Conservation (phyloP, 2,888 invertebrate genomes). For the Coenonympha glycerion region DNA sequence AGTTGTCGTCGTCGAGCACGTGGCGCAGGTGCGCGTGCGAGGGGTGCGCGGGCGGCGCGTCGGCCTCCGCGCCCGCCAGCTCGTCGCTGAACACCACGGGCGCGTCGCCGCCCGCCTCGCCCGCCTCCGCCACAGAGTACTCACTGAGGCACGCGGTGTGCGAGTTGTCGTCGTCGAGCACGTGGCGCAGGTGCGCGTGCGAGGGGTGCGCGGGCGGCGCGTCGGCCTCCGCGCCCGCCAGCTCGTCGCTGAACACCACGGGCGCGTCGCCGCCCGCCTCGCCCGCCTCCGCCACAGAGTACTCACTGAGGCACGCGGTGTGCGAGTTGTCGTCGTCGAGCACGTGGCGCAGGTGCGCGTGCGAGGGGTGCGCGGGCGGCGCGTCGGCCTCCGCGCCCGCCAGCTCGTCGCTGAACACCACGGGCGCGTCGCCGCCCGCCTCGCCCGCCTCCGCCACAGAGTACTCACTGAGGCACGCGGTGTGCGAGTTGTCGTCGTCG, state of each 20-base stretch:
- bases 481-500: constrained; percentile 93
- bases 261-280: constrained; percentile 81
- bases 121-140: constrained; percentile 95
- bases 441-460: constrained; percentile 96
- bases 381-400: constrained; percentile 60
- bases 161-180: constrained; percentile 91
- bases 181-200: constrained; percentile 81
- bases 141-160: constrained; percentile 97
- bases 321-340: constrained; percentile 94
- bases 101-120: constrained; percentile 84
- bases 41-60: constrained; percentile 74
- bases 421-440: constrained; percentile 79
- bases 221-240: constrained; percentile 70
- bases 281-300: constrained; percentile 95
- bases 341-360: constrained; percentile 81
- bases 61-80: constrained; percentile 75
- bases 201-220: constrained; percentile 74
- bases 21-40: constrained; percentile 79
- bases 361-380: constrained; percentile 73
- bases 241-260: constrained; percentile 97
- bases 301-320: constrained; percentile 97
- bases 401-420: constrained; percentile 97
- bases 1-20: constrained; percentile 92
- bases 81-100: constrained; percentile 96
- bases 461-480: constrained; percentile 98